Percentiles rank a stretch among this genome's conserved stretches.
Evolutionary conservation across 2,888 invertebrate species (phyloP).

Genomic region (Pterostichus niger): DNA sequence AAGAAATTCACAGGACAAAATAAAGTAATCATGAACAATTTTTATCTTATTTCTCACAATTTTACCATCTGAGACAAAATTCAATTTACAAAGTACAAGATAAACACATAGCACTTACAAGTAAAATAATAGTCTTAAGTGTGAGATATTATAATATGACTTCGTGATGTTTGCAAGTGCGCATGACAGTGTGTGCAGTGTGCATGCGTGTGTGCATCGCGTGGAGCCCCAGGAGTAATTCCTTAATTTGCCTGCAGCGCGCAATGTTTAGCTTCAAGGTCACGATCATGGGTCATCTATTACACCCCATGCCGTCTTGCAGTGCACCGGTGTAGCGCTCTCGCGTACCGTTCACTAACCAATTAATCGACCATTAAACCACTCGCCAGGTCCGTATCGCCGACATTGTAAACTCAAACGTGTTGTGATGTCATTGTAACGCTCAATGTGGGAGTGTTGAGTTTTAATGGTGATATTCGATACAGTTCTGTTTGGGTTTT

Average conservation of each 20-base stretch:
- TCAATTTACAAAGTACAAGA: slow-evolving; percentile 23
- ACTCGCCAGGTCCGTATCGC: slow-evolving; percentile 57
- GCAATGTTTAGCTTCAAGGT: slow-evolving; percentile 64
- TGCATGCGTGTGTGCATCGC: slow-evolving; percentile 32
- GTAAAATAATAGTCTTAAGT: slow-evolving; percentile 26
- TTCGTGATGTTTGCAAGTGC: background rate
- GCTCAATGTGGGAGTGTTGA: background rate
- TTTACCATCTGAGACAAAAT: background rate
- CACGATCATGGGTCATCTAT: slow-evolving; percentile 65
- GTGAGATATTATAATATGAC: slow-evolving; percentile 43
- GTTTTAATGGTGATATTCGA: slow-evolving; percentile 13
- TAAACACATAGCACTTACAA: slow-evolving; percentile 10
- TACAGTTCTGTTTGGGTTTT: slow-evolving; percentile 18
- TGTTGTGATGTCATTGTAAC: background rate
- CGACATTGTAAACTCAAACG: slow-evolving; percentile 28
- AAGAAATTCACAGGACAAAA: background rate
- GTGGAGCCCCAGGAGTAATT: slow-evolving; percentile 50
- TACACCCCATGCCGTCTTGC: slow-evolving; percentile 65
- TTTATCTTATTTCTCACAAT: background rate
- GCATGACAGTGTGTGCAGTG: background rate
- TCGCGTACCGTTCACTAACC: slow-evolving; percentile 62
- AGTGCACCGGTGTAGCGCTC: slow-evolving; percentile 19
- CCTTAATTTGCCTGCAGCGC: slow-evolving; percentile 47
- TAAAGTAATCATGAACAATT: background rate
- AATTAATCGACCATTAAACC: slow-evolving; percentile 66